These are phyloP conservation scores for Cyprinella venusta DNA, from an alignment of 2,797 vertebrate genomes.

Conservation along the genomic window DNA sequence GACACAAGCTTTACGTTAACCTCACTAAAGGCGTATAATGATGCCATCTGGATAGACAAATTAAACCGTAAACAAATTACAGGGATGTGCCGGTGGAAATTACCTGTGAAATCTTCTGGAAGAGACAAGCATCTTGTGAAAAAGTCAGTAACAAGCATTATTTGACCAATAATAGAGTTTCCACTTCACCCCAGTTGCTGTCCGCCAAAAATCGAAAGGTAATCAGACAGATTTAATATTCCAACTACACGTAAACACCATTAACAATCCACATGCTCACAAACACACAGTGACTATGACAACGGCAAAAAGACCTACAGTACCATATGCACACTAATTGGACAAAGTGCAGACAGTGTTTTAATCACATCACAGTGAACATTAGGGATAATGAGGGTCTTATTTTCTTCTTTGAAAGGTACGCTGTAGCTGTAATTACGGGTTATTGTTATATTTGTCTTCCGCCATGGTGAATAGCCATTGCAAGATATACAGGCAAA, in stretches of 20 bases:
- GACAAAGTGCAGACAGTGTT: slow-evolving; percentile 67
- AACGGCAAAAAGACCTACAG: slow-evolving; percentile 59
- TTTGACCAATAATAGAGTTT: slow-evolving; percentile 38
- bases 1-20: slow-evolving; percentile 6
- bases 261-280: slow-evolving; percentile 26
- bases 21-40: slow-evolving; percentile 21
- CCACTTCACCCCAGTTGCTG: slow-evolving; percentile 8
- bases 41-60: slow-evolving; percentile 20
- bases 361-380: slow-evolving; percentile 73
- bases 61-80: slow-evolving; percentile 28
- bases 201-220: slow-evolving; percentile 31
- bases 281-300: slow-evolving; percentile 53
- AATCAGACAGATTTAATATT: slow-evolving; percentile 36
- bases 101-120: slow-evolving; percentile 25
- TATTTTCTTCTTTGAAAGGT: slow-evolving; percentile 66
- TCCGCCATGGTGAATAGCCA: slow-evolving; percentile 57
- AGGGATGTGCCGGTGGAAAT: not conserved
- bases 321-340: slow-evolving; percentile 66
- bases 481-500: slow-evolving; percentile 39
- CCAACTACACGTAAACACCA: slow-evolving; percentile 44
- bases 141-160: slow-evolving; percentile 32
- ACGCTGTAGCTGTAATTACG: slow-evolving; percentile 70
- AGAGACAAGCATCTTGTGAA: slow-evolving; percentile 18
- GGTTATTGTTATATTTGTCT: slow-evolving; percentile 70
- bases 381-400: slow-evolving; percentile 66